Base-by-base conservation (phyloP, 2,797 vertebrate genomes). In the Helostoma temminkii region DNA sequence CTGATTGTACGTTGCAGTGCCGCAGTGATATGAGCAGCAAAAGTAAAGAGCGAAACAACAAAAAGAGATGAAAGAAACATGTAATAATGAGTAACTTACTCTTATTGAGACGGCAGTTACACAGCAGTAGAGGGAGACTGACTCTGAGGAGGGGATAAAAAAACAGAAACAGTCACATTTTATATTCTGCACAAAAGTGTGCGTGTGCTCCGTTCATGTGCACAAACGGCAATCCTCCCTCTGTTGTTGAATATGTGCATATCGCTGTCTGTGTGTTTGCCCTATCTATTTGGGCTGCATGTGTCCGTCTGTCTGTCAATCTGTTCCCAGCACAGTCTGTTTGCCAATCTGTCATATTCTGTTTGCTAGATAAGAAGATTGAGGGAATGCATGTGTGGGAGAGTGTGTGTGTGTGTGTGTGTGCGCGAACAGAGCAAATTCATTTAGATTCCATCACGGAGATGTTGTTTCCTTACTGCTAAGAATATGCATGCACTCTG, bases 111-210 rank as follows among this genome's bases (percentile, higher is more conserved):
- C 85, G 87, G 66, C 53, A 36, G 70, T 80, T 83, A 93, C 81
- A 93, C 93, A 14, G 92, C 89, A 32, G 93, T 93, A 19, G 93
- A 93, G 25, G 93, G 93, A 58, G 91, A 92, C 64, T 85, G 85
- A 73, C 66, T 87, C 93, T 93, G 90, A 53, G 57, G 80, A 68
- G 30, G 39, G 32, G 66, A 37, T 18, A 59, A 53, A 42, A 21
- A 30, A 74, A 26, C 55, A 84, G 55, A 78, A 65, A 85, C 64
- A 82, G 77, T 83, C 46, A 74, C 53, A 68, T 74, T 56, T 82
- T 82, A 37, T 24, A 71, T 63, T 49, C 71, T 22, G 55, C 6
- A 16, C 66, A 50, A 42, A 68, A 79, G 46, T 54, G 66, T 68
- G 74, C 6, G 25, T 18, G 47, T 25, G 48, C 64, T 19, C 34